These are phyloP conservation scores for Acrocephalus arundinaceus DNA, from an alignment of 2,113 vertebrate genomes.

Conservation along the genomic window DNA sequence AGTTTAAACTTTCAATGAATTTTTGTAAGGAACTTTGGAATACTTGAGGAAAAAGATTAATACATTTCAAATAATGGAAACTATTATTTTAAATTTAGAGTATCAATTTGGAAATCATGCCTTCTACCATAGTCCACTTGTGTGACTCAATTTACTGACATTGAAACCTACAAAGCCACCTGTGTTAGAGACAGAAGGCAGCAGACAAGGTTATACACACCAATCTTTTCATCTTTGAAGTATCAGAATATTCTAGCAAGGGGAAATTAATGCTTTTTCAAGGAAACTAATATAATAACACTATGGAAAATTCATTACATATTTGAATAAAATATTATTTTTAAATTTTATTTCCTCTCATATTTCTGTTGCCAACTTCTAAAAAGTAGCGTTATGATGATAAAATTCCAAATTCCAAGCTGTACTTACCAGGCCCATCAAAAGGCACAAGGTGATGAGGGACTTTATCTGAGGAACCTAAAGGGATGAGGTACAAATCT, in stretches of 20 bases:
- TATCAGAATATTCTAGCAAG: neutral
- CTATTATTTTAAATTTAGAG: neutral
- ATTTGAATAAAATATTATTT: neutral
- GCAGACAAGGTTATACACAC: neutral
- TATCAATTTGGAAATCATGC: neutral
- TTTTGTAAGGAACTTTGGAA: neutral
- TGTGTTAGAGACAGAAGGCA: neutral
- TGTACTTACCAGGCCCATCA: slow-evolving; percentile 93
- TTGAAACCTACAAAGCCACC: neutral
- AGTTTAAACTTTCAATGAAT: neutral
- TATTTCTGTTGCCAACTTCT: neutral
- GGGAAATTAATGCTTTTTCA: neutral
- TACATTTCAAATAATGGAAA: neutral
- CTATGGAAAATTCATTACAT: neutral
- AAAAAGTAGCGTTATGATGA: rapidly evolving
- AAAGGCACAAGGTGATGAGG: slow-evolving; percentile 98
- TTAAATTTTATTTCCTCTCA: neutral
- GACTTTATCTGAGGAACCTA: slow-evolving; percentile 92
- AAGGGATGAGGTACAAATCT: slow-evolving; percentile 97
- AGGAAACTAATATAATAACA: neutral
- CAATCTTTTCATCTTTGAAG: neutral
- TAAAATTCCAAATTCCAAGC: neutral
- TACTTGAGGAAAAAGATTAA: neutral
- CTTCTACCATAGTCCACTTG: neutral
- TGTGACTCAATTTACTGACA: neutral